Evolutionary conservation across 1,140 invertebrate genomes (phyloP).

Genomic region (Drosophila asahinai): DNA sequence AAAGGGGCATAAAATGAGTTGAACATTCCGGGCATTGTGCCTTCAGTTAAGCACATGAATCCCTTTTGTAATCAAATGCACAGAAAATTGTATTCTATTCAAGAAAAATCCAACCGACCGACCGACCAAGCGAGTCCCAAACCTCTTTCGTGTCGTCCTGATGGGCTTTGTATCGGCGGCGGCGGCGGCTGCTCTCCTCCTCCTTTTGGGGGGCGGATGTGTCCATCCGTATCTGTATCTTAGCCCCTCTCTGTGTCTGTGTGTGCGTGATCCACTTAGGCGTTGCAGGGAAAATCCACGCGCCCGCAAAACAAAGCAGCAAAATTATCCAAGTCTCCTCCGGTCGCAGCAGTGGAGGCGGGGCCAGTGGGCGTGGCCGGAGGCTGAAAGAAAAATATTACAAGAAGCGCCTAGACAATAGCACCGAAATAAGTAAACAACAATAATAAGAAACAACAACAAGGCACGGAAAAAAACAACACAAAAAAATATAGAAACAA

Average conservation of each 20-base stretch:
- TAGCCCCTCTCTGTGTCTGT: constrained; percentile 3
- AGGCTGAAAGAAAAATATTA: constrained; percentile 60
- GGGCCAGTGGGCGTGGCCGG: constrained; percentile 15
- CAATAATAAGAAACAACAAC: constrained; percentile 58
- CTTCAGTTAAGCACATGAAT: constrained; percentile 74
- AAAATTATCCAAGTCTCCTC: constrained; percentile 59
- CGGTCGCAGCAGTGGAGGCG: neutral
- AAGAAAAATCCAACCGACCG: constrained; percentile 43
- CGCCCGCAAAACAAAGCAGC: constrained; percentile 61
- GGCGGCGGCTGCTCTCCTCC: constrained; percentile 1
- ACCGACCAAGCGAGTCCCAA: constrained; percentile 49
- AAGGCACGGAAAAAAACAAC: constrained; percentile 31
- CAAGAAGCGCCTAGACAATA: constrained; percentile 68
- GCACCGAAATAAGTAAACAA: constrained; percentile 71
- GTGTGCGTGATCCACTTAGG: constrained; percentile 67
- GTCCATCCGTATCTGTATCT: constrained; percentile 23
- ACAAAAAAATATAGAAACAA: constrained; percentile 10
- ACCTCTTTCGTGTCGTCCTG: constrained; percentile 73
- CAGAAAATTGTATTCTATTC: constrained; percentile 77
- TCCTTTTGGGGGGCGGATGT: constrained; percentile 8
- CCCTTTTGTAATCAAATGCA: constrained; percentile 81
- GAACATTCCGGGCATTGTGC: constrained; percentile 62
- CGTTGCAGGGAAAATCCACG: constrained; percentile 50
- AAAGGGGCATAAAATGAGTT: constrained; percentile 60
- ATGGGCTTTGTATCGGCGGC: constrained; percentile 70